Base-by-base conservation (phyloP, 2,797 vertebrate species). In the Labeo calbasu region DNA sequence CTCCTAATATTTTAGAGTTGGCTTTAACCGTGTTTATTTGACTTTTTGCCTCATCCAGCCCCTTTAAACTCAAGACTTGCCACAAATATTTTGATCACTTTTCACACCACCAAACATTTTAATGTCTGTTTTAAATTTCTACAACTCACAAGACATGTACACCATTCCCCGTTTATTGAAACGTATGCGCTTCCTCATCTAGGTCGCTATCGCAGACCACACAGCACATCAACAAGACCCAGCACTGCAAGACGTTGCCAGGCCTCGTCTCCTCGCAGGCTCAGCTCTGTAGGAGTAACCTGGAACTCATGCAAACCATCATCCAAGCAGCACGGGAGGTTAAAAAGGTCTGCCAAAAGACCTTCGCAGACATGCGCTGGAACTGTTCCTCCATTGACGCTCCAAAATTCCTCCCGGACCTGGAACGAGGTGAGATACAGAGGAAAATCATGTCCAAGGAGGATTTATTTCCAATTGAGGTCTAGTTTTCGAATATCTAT, bases 281-380 rank as follows among this genome's bases (percentile, higher is more conserved):
- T 76, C 98, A 99, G 92, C 95, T 99, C 79, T 99, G 98, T 91
- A 97, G 98, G 88, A 98, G 94, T 91, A 98, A 99, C 94, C 92
- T 99, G 95, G 98, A 99, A 87, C 94, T 99, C 55, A 99, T 99
- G 98, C 97, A 96, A 32, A 98, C 96, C 89, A 94, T 99, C 40
- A 94, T 98, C 90, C 97, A 97, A 78, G 98, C 98, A 0, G 97
- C 98, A 0, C 95, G 96, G 0, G 97, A 99, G 84, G 98, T 97
- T 90, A 97, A 96, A 91, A 98, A 98, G 91, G 97, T 96, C 1
- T 99, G 98, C 91, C 96, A 97, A 87, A 97, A 97, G 93, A 96
- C 98, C 0, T 99, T 99, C 1, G 84, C 95, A 0, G 98, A 99
- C 89, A 99, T 99, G 98, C 93, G 98, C 70, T 99, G 98, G 98